Evolutionary conservation across 2,113 vertebrate species (phyloP), one percentile per base, ranked within the genome.

Genomic region (Circaetus gallicus): DNA sequence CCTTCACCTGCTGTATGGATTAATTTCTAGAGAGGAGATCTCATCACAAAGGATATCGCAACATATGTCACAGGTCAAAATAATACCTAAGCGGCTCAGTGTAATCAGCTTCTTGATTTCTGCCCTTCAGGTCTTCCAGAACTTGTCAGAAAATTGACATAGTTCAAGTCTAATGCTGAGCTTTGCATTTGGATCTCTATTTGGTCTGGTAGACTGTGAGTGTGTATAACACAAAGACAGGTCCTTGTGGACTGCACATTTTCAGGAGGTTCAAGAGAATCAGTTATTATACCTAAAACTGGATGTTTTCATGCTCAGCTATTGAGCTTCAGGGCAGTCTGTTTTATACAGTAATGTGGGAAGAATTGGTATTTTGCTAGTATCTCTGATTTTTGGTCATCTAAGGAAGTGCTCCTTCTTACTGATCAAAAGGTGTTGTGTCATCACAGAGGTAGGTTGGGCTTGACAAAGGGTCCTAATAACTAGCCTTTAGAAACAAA

Each of bases 91-190:
- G 69, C 63, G 71, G 74, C 71, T 97, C 82, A 73, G 22, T 73
- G 63, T 94, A 88, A 92, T 92, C 90, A 91, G 58, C 90, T 86
- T 82, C 55, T 86, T 93, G 82, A 93, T 94, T 96, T 90, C 83
- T 93, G 61, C 78, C n/a, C 34, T 78, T 82, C 49, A 47, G 7
- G 36, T 87, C 77, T 95, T 93, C 58, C 40, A 84, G 72, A 94
- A 86, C 43, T 82, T 93, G 36, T 42, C 71, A 82, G 66, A 66
- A 90, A 80, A 55, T 47, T 56, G 50, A 21, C 26, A 8, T 11
- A 21, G 49, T 70, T 89, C 42, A 72, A 63, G 29, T 47, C 34
- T 79, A 69, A 55, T 53, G 45, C 43, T 72, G 56, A 93, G 16
- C 28, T 83, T 71, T 55, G 14, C 38, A 8, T 95, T 83, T 90